Base-by-base conservation (phyloP, 2,888 invertebrate genomes). In the Augiades crinisus region DNA sequence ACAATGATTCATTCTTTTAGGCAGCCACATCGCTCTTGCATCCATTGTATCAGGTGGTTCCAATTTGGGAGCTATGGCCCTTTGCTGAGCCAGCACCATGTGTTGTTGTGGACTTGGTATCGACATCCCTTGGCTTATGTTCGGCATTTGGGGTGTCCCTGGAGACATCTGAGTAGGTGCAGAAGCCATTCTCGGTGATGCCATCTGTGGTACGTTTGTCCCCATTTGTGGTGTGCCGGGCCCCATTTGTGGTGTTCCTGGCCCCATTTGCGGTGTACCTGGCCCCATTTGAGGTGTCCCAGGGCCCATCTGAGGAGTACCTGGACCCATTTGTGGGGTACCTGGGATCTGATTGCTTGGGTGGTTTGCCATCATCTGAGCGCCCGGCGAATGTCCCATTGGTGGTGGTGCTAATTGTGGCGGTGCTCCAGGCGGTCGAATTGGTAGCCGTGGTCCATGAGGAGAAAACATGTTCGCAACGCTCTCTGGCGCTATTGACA, bases 1-100 rank as follows among this genome's bases (percentile, higher is more conserved):
- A 92, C 92, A 89, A 91, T 92, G 91, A 70, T 91, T 91, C 88
- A 92, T 91, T 87, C 91, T 80, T 77, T 92, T 91, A 59, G 92
- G 92, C 78, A 92, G 88, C 93, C 92, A 93, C 83, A 91, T 91
- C 56, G 91, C 82, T 59, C 92, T 81, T 47, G 92, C 91, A 65
- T 92, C 92, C 83, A 89, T 84, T 37, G 90, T 89, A 62, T 92
- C 92, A 34, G 91, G 90, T 14, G 91, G 91, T 68, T 92, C 92
- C 63, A 92, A 70, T 76, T 92, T 92, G 24, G 92, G 91, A 22
- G 91, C 91, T 61, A 91, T 80, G 3, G 80, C 70, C 66, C 90
- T 72, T 52, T 87, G 86, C 53, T 82, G 85, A 5, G 71, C 77
- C 78, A 87, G 73, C 7, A 64, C 77, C 75, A 84, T 75, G 13